These are phyloP conservation scores for Pammene fasciana DNA, from an alignment of 2,888 invertebrate genomes.

Conservation along the genomic window DNA sequence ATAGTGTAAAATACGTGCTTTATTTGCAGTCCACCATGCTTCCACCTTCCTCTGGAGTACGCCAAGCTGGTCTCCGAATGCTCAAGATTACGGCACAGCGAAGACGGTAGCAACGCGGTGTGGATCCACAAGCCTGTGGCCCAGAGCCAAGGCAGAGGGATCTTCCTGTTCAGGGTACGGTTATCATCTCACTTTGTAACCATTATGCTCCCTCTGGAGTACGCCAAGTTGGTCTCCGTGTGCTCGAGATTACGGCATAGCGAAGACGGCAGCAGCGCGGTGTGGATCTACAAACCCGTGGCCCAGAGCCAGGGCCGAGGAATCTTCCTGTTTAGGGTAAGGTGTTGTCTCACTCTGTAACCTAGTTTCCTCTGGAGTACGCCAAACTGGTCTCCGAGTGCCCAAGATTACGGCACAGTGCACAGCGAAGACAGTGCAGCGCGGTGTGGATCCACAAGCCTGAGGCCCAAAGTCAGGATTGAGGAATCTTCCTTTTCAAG, in stretches of 20 bases:
- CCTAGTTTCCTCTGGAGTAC: no score
- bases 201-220: slow-evolving; percentile 92
- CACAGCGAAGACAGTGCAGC: no score
- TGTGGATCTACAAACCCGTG: slow-evolving; percentile 96
- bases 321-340: slow-evolving; percentile 84
- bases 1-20: slow-evolving; percentile 47
- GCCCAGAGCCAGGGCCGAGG: slow-evolving; percentile 93
- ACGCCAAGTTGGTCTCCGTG: slow-evolving; percentile 91
- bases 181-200: background rate
- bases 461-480: no score
- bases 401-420: no score
- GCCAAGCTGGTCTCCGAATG: slow-evolving; percentile 92
- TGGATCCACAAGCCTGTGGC: slow-evolving; percentile 96
- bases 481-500: no score
- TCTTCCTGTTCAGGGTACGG: slow-evolving; percentile 80
- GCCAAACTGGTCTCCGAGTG: no score
- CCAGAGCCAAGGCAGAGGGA: slow-evolving; percentile 92
- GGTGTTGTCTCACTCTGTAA: slow-evolving; percentile 86
- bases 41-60: slow-evolving; percentile 92
- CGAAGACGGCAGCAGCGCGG: slow-evolving; percentile 75
- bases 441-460: no score
- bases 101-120: slow-evolving; percentile 79
- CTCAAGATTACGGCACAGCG: slow-evolving; percentile 79
- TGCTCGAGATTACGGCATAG: slow-evolving; percentile 84
- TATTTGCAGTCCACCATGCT: slow-evolving; percentile 87